These are phyloP conservation scores for Diplodus sargus DNA, from an alignment of 2,797 vertebrate species.

Conservation along the genomic window DNA sequence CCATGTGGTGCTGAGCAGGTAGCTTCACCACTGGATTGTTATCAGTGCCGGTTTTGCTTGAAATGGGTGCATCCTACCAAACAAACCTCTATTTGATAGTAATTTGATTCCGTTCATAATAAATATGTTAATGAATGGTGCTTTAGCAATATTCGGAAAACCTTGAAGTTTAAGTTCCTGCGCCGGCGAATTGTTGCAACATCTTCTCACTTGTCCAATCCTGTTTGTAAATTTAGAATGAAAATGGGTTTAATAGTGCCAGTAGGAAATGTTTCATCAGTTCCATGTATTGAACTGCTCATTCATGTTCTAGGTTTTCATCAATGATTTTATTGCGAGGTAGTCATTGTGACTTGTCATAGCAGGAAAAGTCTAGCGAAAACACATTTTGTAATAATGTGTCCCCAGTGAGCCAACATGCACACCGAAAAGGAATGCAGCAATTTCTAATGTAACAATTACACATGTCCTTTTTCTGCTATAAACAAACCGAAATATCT, in stretches of 20 bases:
- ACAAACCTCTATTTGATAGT: background rate
- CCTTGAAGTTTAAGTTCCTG: background rate
- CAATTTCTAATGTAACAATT: background rate
- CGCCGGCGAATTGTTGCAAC: background rate
- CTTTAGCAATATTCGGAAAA: background rate
- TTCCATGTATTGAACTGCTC: background rate
- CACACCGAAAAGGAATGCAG: slow-evolving; percentile 14
- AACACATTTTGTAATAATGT: background rate
- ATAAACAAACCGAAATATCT: background rate
- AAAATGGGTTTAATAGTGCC: background rate
- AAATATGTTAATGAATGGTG: background rate
- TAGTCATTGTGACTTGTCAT: background rate
- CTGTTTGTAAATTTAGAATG: background rate
- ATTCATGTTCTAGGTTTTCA: background rate
- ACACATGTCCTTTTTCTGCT: slow-evolving; percentile 5
- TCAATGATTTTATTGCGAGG: background rate
- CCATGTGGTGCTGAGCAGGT: background rate
- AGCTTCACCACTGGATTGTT: background rate
- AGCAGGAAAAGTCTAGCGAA: background rate
- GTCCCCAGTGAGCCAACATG: background rate
- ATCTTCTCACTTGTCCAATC: background rate
- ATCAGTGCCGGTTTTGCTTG: background rate
- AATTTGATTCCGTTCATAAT: background rate
- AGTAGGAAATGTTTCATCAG: no score
- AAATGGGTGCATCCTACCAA: background rate